Conservation (phyloP, 2,888 invertebrate species). For the Monochamus alternatus region DNA sequence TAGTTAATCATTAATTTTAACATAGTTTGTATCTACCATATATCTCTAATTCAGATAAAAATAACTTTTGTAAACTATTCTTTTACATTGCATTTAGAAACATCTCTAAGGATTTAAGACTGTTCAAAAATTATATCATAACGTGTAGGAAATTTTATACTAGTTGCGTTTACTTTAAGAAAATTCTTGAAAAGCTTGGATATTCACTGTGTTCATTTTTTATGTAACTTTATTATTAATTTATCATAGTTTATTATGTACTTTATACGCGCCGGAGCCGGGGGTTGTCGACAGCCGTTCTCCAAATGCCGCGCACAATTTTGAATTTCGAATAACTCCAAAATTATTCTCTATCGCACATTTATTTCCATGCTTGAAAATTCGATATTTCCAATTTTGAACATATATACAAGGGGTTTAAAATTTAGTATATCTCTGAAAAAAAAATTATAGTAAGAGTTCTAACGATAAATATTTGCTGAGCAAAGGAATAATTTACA, state of each 20-base stretch:
- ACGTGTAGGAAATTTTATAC: slow-evolving; percentile 61
- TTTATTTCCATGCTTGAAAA: no score
- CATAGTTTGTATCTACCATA: slow-evolving; percentile 65
- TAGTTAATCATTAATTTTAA: slow-evolving; percentile 56
- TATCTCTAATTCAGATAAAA: slow-evolving; percentile 61
- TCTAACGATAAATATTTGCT: no score
- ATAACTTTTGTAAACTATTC: slow-evolving; percentile 66
- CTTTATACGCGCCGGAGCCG: slow-evolving; percentile 16
- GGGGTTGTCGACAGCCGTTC: neutral
- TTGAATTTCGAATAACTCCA: no score
- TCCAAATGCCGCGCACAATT: neutral
- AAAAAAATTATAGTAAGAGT: no score
- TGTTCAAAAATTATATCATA: slow-evolving; percentile 65
- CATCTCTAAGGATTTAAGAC: slow-evolving; percentile 65
- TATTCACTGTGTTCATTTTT: slow-evolving; percentile 59
- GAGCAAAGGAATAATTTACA: no score
- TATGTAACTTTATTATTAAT: slow-evolving; percentile 54
- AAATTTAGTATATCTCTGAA: neutral
- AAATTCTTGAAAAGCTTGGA: slow-evolving; percentile 47
- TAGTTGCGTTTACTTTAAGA: slow-evolving; percentile 58
- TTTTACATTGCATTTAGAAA: slow-evolving; percentile 67
- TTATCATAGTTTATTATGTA: slow-evolving; percentile 52
- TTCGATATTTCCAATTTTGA: no score
- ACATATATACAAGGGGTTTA: neutral
- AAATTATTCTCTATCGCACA: no score